Evolutionary conservation across 2,888 invertebrate species (phyloP).

Genomic region (Caenorhabditis sp.): DNA sequence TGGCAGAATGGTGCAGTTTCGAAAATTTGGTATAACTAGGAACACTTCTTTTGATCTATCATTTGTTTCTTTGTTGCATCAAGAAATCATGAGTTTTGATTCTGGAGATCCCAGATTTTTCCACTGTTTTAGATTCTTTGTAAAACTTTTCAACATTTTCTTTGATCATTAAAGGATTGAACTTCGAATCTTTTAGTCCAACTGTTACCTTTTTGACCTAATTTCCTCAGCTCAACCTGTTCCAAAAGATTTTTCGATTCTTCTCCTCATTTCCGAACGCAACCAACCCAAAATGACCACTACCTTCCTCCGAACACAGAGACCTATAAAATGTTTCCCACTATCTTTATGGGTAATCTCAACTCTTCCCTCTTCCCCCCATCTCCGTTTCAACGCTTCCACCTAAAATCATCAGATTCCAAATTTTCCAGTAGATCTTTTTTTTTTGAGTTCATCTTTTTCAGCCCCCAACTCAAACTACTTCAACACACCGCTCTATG

Average conservation of each 20-base stretch:
- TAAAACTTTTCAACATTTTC: not conserved
- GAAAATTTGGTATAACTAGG: too few relatives aligned
- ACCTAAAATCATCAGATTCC: not conserved
- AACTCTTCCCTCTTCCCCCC: constrained; percentile 6
- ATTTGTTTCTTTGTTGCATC: too few relatives aligned
- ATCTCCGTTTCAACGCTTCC: constrained; percentile 9
- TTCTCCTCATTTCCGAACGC: not conserved
- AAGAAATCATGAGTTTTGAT: too few relatives aligned
- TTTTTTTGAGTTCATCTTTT: not conserved
- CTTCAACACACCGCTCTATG: constrained; percentile 61
- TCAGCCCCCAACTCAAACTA: constrained; percentile 58
- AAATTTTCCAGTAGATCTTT: too few relatives aligned
- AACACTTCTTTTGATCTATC: too few relatives aligned
- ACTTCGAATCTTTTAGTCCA: too few relatives aligned
- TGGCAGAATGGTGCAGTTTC: too few relatives aligned
- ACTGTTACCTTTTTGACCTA: constrained; percentile 4
- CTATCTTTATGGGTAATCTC: constrained; percentile 46
- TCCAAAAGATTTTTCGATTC: not conserved
- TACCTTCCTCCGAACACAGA: constrained; percentile 5
- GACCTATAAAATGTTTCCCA: constrained; percentile 40
- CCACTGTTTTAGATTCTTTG: too few relatives aligned
- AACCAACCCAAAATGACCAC: constrained; percentile 16
- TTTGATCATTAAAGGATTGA: too few relatives aligned
- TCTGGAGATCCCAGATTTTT: too few relatives aligned
- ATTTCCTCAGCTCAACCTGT: constrained; percentile 9